Evolutionary conservation across 1,140 invertebrate species (phyloP).

Genomic region (Mercenaria mercenaria): DNA sequence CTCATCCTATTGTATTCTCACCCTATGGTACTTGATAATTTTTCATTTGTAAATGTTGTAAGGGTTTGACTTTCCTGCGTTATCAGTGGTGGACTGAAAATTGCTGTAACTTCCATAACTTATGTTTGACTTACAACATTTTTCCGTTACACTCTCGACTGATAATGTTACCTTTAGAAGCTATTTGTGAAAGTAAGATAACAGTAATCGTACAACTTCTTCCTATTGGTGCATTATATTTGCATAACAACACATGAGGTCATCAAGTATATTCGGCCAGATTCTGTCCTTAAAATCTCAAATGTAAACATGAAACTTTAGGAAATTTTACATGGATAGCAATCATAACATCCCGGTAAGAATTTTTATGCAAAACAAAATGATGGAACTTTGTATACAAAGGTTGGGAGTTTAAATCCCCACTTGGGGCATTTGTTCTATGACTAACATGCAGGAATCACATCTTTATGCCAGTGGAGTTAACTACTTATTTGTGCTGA

Average conservation of each 20-base stretch:
- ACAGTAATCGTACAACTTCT: background rate
- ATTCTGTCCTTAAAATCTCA: constrained; percentile 6
- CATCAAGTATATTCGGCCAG: constrained; percentile 9
- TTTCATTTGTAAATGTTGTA: background rate
- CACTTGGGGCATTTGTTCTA: no score
- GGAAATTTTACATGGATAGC: constrained; percentile 13
- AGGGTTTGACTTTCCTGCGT: no score
- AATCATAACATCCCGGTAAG: constrained; percentile 9
- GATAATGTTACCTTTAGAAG: background rate
- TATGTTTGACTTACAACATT: no score
- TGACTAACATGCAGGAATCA: no score
- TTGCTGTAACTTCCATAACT: no score
- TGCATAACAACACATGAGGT: background rate
- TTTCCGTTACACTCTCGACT: background rate
- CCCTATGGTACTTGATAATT: background rate
- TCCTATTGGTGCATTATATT: constrained; percentile 1
- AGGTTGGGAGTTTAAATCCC: no score
- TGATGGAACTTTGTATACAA: no score
- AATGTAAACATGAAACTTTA: constrained; percentile 28
- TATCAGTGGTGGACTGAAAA: no score
- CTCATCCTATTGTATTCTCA: no score
- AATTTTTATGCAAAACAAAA: background rate
- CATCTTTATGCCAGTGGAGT: no score
- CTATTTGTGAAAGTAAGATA: constrained; percentile 21
- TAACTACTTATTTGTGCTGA: no score